These are phyloP conservation scores for Hyposoter didymator DNA, from an alignment of 2,888 invertebrate species.

Conservation along the genomic window DNA sequence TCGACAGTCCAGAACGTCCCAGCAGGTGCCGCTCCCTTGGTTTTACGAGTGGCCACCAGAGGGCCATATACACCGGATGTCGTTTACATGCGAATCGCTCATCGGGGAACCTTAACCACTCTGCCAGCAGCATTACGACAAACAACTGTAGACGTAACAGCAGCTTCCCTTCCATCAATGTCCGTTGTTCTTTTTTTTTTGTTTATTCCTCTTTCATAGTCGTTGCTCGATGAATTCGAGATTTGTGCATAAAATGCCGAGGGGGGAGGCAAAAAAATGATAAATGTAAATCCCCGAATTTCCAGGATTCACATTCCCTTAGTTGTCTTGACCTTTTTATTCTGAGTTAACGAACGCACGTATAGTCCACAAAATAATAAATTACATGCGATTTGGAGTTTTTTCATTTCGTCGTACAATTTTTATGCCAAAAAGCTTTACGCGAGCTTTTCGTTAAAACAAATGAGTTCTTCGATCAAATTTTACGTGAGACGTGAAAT, in stretches of 20 bases:
- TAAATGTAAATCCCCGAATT: neutral
- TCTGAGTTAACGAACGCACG: too few species aligned
- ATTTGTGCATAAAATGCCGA: conserved; percentile 71
- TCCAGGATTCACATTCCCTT: neutral
- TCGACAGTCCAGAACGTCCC: conserved; percentile 36
- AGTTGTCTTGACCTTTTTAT: neutral
- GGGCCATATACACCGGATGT: conserved; percentile 79
- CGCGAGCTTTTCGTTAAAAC: neutral
- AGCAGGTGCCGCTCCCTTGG: conserved; percentile 70
- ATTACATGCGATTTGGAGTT: too few species aligned
- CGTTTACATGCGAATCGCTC: conserved; percentile 82
- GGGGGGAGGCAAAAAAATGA: neutral
- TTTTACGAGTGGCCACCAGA: conserved; percentile 80
- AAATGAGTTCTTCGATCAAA: neutral
- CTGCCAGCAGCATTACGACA: conserved; percentile 36
- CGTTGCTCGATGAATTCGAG: conserved; percentile 75
- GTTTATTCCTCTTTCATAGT: conserved; percentile 14
- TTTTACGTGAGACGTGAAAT: neutral
- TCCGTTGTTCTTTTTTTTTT: neutral
- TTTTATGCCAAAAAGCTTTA: neutral
- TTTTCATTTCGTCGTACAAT: too few species aligned
- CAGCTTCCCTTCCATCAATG: conserved; percentile 51
- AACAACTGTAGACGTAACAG: conserved; percentile 31
- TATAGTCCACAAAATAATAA: too few species aligned
- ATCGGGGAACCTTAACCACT: conserved; percentile 67